A percentile compares a stretch with the other conserved stretches of the same genome.
These are phyloP conservation scores for Zaprionus lineosus DNA, from an alignment of 2,888 invertebrate species.

Conservation along the genomic window DNA sequence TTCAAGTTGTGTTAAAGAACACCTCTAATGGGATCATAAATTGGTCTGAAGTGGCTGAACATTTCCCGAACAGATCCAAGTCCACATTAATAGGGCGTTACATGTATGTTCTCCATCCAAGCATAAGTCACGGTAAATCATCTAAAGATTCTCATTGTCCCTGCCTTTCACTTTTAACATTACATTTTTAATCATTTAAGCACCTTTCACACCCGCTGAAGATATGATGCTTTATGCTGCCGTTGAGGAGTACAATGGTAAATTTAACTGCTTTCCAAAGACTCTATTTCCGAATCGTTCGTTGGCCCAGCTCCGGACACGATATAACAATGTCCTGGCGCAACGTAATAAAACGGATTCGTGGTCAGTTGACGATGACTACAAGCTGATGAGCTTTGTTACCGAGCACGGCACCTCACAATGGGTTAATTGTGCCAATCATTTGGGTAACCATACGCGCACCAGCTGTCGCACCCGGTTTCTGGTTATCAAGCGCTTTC, in stretches of 20 bases:
- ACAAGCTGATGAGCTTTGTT: constrained; percentile 84
- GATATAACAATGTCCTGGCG: constrained; percentile 84
- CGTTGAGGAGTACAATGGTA: constrained; percentile 85
- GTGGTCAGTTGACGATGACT: constrained; percentile 87
- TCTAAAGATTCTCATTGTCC: too few species aligned
- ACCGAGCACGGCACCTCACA: constrained; percentile 83
- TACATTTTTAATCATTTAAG: constrained; percentile 39
- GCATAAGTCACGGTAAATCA: constrained; percentile 71
- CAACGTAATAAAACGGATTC: constrained; percentile 82
- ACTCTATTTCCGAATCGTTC: constrained; percentile 86
- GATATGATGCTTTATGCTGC: constrained; percentile 87
- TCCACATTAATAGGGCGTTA: constrained; percentile 87
- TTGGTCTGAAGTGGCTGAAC: constrained; percentile 88
- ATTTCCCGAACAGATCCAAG: constrained; percentile 86
- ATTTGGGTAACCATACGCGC: constrained; percentile 85
- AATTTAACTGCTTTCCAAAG: constrained; percentile 85
- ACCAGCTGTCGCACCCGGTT: constrained; percentile 86
- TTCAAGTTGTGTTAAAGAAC: constrained; percentile 86
- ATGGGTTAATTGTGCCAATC: constrained; percentile 84
- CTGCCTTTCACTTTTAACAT: too few species aligned
- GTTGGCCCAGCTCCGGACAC: constrained; percentile 85
- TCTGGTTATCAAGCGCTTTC: constrained; percentile 84
- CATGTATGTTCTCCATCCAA: constrained; percentile 76
- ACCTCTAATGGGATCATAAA: constrained; percentile 87
- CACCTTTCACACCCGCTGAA: constrained; percentile 86